phyloP scores from a whole-genome alignment of 2,113 vertebrate species.

The Aphyosemion australe region DNA sequence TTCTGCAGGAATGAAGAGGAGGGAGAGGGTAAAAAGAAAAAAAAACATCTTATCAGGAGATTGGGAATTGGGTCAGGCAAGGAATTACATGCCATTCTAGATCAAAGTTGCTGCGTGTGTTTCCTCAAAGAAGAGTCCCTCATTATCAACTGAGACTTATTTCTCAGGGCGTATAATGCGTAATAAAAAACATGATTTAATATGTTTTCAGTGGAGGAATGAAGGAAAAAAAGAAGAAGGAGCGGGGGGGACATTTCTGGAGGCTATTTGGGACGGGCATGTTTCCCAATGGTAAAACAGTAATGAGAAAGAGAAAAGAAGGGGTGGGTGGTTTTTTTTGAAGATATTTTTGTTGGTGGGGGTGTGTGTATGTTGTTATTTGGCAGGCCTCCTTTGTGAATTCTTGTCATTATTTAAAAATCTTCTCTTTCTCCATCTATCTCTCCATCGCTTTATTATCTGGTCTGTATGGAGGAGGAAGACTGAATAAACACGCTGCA shows the following conservation, averaged over 20 bases:
- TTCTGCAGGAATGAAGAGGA: slow-evolving; percentile 62
- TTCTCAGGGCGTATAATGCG: slow-evolving; percentile 50
- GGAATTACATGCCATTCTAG: slow-evolving; percentile 76
- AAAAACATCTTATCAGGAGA: slow-evolving; percentile 70
- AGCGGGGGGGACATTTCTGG: slow-evolving; percentile 38
- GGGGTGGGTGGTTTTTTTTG: slow-evolving; percentile 22
- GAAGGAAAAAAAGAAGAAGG: slow-evolving; percentile 18
- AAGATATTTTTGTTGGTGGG: neutral
- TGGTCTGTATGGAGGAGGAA: slow-evolving; percentile 60
- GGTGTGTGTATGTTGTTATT: slow-evolving; percentile 30
- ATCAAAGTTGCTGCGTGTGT: slow-evolving; percentile 72
- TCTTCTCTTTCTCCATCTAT: slow-evolving; percentile 37
- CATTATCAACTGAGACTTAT: slow-evolving; percentile 66
- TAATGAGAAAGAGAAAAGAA: slow-evolving; percentile 40
- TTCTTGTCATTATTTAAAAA: slow-evolving; percentile 74
- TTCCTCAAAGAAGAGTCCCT: slow-evolving; percentile 66
- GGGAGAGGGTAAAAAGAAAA: slow-evolving; percentile 25
- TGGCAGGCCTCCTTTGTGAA: slow-evolving; percentile 63
- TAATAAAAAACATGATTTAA: slow-evolving; percentile 71
- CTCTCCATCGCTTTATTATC: slow-evolving; percentile 52
- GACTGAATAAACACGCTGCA: slow-evolving; percentile 64
- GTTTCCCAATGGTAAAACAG: slow-evolving; percentile 58
- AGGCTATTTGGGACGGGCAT: slow-evolving; percentile 61
- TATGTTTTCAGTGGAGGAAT: slow-evolving; percentile 64
- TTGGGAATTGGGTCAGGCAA: slow-evolving; percentile 76